phyloP scores from a whole-genome alignment of 2,113 vertebrate species.

The Solea senegalensis region DNA sequence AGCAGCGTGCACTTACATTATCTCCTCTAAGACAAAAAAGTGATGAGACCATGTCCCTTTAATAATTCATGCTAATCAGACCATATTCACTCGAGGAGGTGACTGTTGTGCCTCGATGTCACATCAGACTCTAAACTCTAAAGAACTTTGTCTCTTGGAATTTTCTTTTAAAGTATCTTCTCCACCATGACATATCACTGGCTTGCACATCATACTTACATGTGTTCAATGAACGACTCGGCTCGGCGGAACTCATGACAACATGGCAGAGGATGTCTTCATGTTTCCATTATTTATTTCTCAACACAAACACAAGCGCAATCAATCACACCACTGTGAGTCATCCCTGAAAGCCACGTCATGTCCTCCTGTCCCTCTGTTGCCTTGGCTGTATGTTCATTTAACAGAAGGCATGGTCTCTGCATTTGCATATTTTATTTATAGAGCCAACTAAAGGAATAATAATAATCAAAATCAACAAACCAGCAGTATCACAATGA shows the following conservation, averaged over 20 bases:
- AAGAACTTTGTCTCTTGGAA: background rate
- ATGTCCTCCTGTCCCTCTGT: background rate
- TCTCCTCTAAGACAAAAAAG: slow-evolving; percentile 13
- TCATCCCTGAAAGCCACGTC: background rate
- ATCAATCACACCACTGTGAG: slow-evolving; percentile 8
- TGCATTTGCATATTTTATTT: slow-evolving; percentile 5
- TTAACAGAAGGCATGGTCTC: background rate
- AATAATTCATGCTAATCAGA: slow-evolving; percentile 34
- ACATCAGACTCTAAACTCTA: slow-evolving; percentile 7
- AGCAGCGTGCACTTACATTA: slow-evolving; percentile 3
- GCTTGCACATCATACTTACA: slow-evolving; percentile 37
- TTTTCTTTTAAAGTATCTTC: slow-evolving; percentile 9
- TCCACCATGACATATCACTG: slow-evolving; percentile 8
- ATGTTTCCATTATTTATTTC: slow-evolving; percentile 7
- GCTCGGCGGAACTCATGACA: background rate
- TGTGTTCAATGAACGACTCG: slow-evolving; percentile 33
- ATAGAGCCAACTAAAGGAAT: too few relatives aligned
- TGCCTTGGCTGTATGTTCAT: background rate
- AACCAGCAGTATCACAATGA: too few relatives aligned
- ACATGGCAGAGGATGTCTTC: slow-evolving; percentile 3
- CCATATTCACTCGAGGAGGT: slow-evolving; percentile 3
- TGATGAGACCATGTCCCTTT: slow-evolving; percentile 27
- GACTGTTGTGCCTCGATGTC: slow-evolving; percentile 12
- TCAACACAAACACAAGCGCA: slow-evolving; percentile 13
- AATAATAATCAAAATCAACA: too few relatives aligned